Evolutionary conservation across 1,140 invertebrate genomes (phyloP).

Genomic region (Limonius californicus): DNA sequence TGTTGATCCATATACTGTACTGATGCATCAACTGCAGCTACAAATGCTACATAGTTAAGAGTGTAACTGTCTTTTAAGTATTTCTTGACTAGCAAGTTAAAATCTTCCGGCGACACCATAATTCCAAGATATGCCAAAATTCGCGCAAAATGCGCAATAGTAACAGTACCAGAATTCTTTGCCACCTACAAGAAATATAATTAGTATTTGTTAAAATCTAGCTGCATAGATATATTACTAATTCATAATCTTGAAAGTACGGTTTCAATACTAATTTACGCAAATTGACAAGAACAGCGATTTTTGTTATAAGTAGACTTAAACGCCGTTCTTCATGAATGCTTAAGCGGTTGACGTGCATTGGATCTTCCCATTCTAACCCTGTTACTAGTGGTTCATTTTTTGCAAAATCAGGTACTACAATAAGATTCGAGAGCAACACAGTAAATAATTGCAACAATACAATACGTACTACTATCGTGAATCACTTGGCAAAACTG

Average conservation of each 20-base stretch:
- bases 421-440: too few relatives aligned
- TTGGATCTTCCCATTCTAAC: slow-evolving; percentile 60
- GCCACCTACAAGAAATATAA: slow-evolving; percentile 53
- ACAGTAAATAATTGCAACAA: not conserved
- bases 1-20: slow-evolving; percentile 55
- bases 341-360: slow-evolving; percentile 57
- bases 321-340: slow-evolving; percentile 58
- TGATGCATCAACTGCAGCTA: slow-evolving; percentile 53
- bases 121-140: slow-evolving; percentile 65
- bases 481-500: slow-evolving; percentile 69
- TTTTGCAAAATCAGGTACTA: slow-evolving; percentile 50
- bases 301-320: slow-evolving; percentile 62
- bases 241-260: slow-evolving; percentile 72
- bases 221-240: slow-evolving; percentile 51
- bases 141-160: slow-evolving; percentile 65
- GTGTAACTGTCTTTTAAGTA: slow-evolving; percentile 67
- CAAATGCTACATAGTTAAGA: slow-evolving; percentile 67
- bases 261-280: slow-evolving; percentile 58
- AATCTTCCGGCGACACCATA: slow-evolving; percentile 60
- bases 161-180: slow-evolving; percentile 66
- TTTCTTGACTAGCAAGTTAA: slow-evolving; percentile 61
- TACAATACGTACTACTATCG: slow-evolving; percentile 49
- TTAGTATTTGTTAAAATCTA: not conserved
- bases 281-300: slow-evolving; percentile 54
- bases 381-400: slow-evolving; percentile 51